Base-by-base conservation (phyloP, 1,140 invertebrate genomes). In the Nomia melanderi region DNA sequence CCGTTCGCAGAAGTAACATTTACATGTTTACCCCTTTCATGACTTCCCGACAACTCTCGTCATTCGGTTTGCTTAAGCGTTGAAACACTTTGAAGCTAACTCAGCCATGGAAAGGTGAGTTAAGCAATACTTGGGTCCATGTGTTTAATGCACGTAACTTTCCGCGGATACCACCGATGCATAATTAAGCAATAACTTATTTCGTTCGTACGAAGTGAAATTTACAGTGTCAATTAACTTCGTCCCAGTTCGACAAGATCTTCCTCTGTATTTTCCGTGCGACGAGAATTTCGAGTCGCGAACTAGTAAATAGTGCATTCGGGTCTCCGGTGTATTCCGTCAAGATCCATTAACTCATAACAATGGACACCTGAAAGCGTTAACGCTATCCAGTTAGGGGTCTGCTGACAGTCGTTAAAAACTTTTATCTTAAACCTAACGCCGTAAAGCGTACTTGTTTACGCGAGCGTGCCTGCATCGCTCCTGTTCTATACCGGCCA, bases 371-470 rank as follows among this genome's bases (percentile, higher is more conserved):
- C 44, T 70, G 56, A 41, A 70, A 50, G 66, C 66, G 56, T 71
- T 71, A 71, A 62, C 63, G 67, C 33, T 53, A 71, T 77, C 67
- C 66, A 60, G 67, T 71, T 77, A 63, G 66, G 33, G 33, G 41
- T 27, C 57, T 44, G 44, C 59, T 62, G 75, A 71, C 67, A 31
- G 25, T 54, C 47, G 33, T 77, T 70, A 77, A 70, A 77, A 71
- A 77, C 75, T 77, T 77, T 9, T 44, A 59, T 62, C 57, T 77
- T 71, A 71, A 71, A 71, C 57, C 67, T 63, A 27, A 41, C n/a
- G 33, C 75, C 14, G 25, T 77, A 54, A 77, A 71, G 36, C 8
- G 27, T 31, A 41, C 47, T 71, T 71, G 47, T 63, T 77, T 77
- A 77, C 31, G 54, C 14, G 57, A 23, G 33, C 65, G 25, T 53